Conservation (phyloP, 2,797 vertebrate species). For the Mormyrus hasselquistii region DNA sequence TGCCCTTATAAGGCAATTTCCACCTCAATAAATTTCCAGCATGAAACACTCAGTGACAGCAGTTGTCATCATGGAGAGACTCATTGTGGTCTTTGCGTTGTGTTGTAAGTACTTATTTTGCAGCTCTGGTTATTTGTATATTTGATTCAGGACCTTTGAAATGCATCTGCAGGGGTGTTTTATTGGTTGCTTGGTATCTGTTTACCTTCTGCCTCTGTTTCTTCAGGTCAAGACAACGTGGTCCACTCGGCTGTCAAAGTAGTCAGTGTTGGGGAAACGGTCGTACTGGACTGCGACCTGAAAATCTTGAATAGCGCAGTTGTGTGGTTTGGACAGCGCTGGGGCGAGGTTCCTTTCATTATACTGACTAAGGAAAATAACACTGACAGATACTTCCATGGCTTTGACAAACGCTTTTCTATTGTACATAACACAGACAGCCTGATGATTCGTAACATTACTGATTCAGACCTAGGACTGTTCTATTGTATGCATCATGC, state of each 20-base stretch:
- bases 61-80: constrained; percentile 2
- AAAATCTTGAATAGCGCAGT: neutral
- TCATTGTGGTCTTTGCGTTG: neutral
- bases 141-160: neutral
- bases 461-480: constrained; percentile 31
- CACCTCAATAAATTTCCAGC: neutral
- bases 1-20: constrained; percentile 18
- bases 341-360: constrained; percentile 26
- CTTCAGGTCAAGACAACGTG: constrained; percentile 23
- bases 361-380: neutral
- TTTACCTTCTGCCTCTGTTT: neutral
- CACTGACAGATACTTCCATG: accelerated
- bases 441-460: constrained; percentile 32
- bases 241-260: constrained; percentile 11
- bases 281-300: constrained; percentile 28
- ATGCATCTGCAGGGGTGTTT: neutral
- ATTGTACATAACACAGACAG: neutral
- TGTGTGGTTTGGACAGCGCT: constrained; percentile 33
- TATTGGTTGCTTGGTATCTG: neutral
- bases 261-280: constrained; percentile 31
- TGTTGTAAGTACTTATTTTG: constrained; percentile 9
- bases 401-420: neutral
- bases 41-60: neutral
- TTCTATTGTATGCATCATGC: constrained; percentile 28
- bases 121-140: neutral